A percentile compares a stretch with the other conserved stretches of the same genome.
phyloP scores from a whole-genome alignment of 2,888 invertebrate species.

The Cosmia pyralina region DNA sequence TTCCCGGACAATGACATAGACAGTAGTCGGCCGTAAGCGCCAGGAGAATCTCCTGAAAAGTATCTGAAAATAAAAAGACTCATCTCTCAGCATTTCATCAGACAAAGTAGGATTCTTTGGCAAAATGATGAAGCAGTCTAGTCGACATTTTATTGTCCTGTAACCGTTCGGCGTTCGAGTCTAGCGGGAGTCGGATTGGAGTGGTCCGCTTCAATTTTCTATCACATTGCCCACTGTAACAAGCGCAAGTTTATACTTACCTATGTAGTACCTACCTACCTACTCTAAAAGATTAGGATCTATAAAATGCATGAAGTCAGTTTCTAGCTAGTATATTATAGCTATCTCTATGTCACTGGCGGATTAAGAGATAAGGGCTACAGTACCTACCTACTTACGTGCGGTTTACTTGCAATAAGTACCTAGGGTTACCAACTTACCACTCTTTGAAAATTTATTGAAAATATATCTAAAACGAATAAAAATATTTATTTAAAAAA shows the following conservation, averaged over 20 bases:
- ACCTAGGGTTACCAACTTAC: neutral
- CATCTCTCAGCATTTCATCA: conserved; percentile 18
- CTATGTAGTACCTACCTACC: conserved; percentile 12
- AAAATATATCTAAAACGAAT: neutral
- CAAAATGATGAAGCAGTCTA: conserved; percentile 31
- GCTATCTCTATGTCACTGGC: conserved; percentile 2
- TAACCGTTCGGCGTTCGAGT: conserved; percentile 12
- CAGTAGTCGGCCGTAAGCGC: neutral
- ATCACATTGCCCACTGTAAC: conserved; percentile 42
- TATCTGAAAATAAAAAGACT: neutral
- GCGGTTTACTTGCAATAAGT: neutral
- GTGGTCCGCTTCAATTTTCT: conserved; percentile 58
- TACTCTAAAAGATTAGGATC: conserved; percentile 60
- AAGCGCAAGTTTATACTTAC: conserved; percentile 27
- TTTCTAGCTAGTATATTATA: conserved; percentile 15
- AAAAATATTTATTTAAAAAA: too few relatives aligned
- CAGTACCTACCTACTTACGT: neutral
- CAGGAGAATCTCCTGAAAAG: neutral
- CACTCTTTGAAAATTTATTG: too few relatives aligned
- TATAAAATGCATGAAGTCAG: conserved; percentile 51
- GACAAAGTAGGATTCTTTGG: conserved; percentile 20
- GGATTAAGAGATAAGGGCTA: conserved; percentile 10
- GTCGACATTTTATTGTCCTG: conserved; percentile 31
- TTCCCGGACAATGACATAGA: neutral
- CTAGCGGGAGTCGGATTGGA: conserved; percentile 46